Evolutionary conservation across 1,140 invertebrate genomes (phyloP), one percentile per base, ranked within the genome.

Genomic region (Mesaphorura yosii): DNA sequence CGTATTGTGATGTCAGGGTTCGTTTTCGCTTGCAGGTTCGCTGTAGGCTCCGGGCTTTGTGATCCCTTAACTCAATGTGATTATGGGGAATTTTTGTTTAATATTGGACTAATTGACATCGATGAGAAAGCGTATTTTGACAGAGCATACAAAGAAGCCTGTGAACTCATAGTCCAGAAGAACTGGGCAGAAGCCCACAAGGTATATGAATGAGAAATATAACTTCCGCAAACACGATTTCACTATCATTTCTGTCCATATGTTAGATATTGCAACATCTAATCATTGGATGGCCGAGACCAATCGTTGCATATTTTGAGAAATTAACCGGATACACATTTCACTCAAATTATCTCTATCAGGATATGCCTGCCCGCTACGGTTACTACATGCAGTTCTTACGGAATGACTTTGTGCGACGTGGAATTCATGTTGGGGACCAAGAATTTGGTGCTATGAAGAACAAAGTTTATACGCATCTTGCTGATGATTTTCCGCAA

Each of bases 391-490:
- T 50, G 15, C 22, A 58, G 1, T 76, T 67, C 52, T 51, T 77
- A 2, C 64, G 67, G 14, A 54, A 64, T 10, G 64, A 69, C 2
- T 39, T 63, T 3, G 68, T 72, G 2, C 64, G 75, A 3, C 62
- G 63, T 48, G 67, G 71, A 2, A 71, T 77, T 20, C 75, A 77
- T 58, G 74, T 77, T 3, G 75, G 75, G 0, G 74, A 70, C 62
- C 67, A 74, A 55, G 64, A 66, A 56, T 63, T 63, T 53, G 34
- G 56, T 1, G 67, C 68, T 51, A 52, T 60, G 22, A 28, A 38
- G 2, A 55, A 41, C 3, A 55, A 50, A 1, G 28, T 61, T 0
- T 51, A 51, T 23, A 38, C 4, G 44, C 29, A 26, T 60, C 46
- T 22, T 49, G 19, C 29, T 51, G 1, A 58, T 60, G n/a, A 49